A percentile compares a stretch with the other conserved stretches of the same genome.
Evolutionary conservation across 2,888 invertebrate species (phyloP).

Genomic region (Busseola fusca): DNA sequence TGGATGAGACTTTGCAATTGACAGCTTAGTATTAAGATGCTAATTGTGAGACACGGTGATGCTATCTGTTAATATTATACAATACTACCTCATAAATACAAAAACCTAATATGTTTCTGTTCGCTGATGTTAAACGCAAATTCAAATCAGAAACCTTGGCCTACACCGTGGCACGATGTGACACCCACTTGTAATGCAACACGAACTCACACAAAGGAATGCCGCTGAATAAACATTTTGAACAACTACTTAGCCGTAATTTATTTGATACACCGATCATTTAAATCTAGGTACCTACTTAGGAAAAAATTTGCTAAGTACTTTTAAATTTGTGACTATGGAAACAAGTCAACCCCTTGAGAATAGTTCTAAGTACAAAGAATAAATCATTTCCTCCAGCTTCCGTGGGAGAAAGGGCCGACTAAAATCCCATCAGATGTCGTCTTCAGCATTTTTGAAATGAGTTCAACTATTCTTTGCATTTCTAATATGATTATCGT

Average conservation of each 20-base stretch:
- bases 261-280: slow-evolving; percentile 26
- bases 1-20: background rate
- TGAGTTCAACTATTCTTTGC: background rate
- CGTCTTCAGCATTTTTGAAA: background rate
- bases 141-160: slow-evolving; percentile 69
- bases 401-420: background rate
- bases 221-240: slow-evolving; percentile 68
- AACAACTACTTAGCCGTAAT: slow-evolving; percentile 51
- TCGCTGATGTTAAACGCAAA: slow-evolving; percentile 41
- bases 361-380: background rate
- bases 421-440: background rate
- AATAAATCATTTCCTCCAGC: too few relatives aligned
- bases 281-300: slow-evolving; percentile 14
- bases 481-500: background rate
- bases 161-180: slow-evolving; percentile 66
- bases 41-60: background rate
- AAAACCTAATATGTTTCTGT: slow-evolving; percentile 34
- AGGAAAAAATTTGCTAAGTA: background rate
- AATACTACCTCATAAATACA: slow-evolving; percentile 4
- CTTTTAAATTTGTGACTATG: background rate
- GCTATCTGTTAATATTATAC: background rate
- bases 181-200: slow-evolving; percentile 75
- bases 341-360: background rate
- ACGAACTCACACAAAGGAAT: slow-evolving; percentile 66
- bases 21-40: background rate